Base-by-base conservation (phyloP, 2,888 invertebrate genomes). In the Ennomos fuscantarius region DNA sequence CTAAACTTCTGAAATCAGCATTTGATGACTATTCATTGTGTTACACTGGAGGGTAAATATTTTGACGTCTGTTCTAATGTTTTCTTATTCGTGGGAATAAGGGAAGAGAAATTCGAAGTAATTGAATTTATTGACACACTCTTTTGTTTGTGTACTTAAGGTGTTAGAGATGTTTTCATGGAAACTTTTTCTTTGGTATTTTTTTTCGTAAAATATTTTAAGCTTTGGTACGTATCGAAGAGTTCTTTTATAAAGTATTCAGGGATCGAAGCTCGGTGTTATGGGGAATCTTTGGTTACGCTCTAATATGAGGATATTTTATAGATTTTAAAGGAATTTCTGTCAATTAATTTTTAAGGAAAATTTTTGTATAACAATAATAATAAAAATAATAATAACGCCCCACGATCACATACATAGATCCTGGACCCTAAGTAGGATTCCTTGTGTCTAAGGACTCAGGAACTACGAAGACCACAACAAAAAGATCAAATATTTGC, bases 61-160 rank as follows among this genome's bases (percentile, higher is more conserved):
- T 80, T 72, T 70, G 55, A 60, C 47, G 40, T 53, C 55, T 60
- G 62, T 61, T 57, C 66, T 59, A 69, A 70, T 77, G 63, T 62
- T 55, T 72, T 50, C 60, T 55, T 46, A 41, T 10, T 63, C 60
- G 73, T 75, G 77, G 69, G 76, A 74, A 77, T 58, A 73, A 74
- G 77, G 69, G 76, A 74, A 77, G 63, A 60, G 59, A 67, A 70
- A 56, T 76, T 71, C 66, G 52, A 39, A 53, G 68, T 69, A 70
- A 60, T 67, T 63, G 50, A 63, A 66, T 68, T 64, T 68, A 63
- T 72, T 65, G 63, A 64, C 59, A 68, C 67, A 66, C 69, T 65
- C 60, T 55, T 47, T 51, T 41, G 58, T 49, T 53, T 55, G 43
- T 68, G 65, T 68, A 66, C 68, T 59, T 42, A 60, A 61, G 57